A percentile compares a stretch with the other conserved stretches of the same genome.
Evolutionary conservation across 2,113 vertebrate species (phyloP).

Genomic region (Leptobrachium leishanense): DNA sequence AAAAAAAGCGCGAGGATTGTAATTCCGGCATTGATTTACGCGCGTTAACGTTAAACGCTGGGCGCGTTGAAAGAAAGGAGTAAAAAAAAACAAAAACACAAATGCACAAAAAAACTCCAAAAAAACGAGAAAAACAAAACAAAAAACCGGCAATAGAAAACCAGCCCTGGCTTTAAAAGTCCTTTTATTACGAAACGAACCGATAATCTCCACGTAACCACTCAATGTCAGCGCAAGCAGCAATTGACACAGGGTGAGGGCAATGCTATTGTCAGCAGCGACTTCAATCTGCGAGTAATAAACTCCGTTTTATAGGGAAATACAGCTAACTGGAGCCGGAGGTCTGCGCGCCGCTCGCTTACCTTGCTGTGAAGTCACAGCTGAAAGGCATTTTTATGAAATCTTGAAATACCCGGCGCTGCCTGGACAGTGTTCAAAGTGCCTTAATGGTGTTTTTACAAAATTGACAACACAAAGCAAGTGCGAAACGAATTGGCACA

Average conservation of each 20-base stretch:
- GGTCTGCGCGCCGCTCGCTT: slow-evolving; percentile 14
- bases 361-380: slow-evolving; percentile 1
- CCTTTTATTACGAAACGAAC: slow-evolving; percentile 29
- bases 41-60: too few species aligned
- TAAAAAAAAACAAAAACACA: too few species aligned
- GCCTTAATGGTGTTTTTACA: slow-evolving; percentile 18
- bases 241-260: neutral
- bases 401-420: neutral
- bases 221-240: neutral
- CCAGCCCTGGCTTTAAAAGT: slow-evolving; percentile 28
- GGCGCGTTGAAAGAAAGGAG: too few species aligned
- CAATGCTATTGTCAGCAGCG: slow-evolving; percentile 24
- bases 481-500: neutral
- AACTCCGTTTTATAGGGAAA: slow-evolving; percentile 31
- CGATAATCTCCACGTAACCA: slow-evolving; percentile 38
- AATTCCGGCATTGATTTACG: too few species aligned
- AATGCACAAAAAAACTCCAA: too few species aligned
- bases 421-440: slow-evolving; percentile 8
- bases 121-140: neutral
- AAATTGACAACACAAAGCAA: neutral
- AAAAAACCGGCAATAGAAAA: slow-evolving; percentile 5
- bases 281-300: slow-evolving; percentile 13
- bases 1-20: too few species aligned
- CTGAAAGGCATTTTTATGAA: slow-evolving; percentile 1
- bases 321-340: neutral